These are phyloP conservation scores for Kuschelorhynchus macadamiae DNA, from an alignment of 2,888 invertebrate genomes.

Conservation along the genomic window DNA sequence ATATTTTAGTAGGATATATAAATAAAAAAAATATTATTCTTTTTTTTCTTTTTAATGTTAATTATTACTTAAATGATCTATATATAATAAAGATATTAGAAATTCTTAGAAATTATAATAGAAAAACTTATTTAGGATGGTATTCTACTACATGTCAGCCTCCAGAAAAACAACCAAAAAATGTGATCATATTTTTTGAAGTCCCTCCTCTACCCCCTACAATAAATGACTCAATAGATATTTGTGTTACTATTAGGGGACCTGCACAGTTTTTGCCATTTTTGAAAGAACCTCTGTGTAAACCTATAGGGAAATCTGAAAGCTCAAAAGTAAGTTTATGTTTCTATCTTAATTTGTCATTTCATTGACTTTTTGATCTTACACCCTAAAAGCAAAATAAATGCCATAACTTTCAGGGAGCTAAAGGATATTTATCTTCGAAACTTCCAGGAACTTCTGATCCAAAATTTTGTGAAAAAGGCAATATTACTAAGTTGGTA, in stretches of 20 bases:
- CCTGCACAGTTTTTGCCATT: constrained; percentile 37
- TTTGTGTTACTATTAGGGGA: constrained; percentile 41
- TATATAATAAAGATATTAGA: no score
- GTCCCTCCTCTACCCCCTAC: constrained; percentile 7
- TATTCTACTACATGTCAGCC: constrained; percentile 30
- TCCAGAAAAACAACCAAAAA: constrained; percentile 19
- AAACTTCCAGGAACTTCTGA: constrained; percentile 27
- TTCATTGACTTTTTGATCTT: no score
- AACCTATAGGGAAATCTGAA: not conserved
- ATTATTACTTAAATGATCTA: no score
- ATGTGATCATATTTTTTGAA: constrained; percentile 29
- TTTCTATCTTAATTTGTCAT: not conserved
- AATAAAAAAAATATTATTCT: no score
- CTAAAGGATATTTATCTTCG: constrained; percentile 28
- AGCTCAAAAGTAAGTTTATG: constrained; percentile 16
- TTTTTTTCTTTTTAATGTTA: no score
- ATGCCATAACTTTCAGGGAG: constrained; percentile 14
- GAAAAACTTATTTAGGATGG: constrained; percentile 28
- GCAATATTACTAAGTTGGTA: constrained; percentile 12
- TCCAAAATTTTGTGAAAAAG: constrained; percentile 37
- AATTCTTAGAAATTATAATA: no score
- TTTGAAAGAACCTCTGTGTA: constrained; percentile 23
- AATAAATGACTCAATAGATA: constrained; percentile 18
- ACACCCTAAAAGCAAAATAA: no score
- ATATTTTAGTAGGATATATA: no score